Percentiles rank a stretch among this genome's conserved stretches.
phyloP scores from a whole-genome alignment of 2,888 invertebrate genomes.

The Philhelius pedissequus region DNA sequence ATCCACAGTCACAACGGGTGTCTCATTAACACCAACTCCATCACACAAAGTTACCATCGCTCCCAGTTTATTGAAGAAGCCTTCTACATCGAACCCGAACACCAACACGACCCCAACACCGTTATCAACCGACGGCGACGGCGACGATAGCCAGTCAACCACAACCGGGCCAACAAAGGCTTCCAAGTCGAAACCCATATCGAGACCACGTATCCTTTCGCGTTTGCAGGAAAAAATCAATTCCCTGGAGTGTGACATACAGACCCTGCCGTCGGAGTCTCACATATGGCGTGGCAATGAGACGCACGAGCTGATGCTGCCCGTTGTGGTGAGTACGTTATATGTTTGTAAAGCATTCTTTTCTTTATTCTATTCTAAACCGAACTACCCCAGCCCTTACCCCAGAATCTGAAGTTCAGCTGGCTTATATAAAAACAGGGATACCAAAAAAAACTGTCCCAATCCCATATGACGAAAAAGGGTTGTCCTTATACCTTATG shows the following conservation, averaged over 20 bases:
- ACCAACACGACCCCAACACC: conserved; percentile 55
- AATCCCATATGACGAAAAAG: background rate
- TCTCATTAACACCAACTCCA: conserved; percentile 27
- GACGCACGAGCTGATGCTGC: conserved; percentile 85
- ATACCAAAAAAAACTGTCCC: background rate
- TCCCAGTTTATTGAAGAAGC: background rate
- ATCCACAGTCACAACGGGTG: conserved; percentile 6
- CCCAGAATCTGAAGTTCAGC: background rate
- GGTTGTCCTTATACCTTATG: background rate
- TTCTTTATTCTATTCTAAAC: too few species aligned
- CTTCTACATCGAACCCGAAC: conserved; percentile 68
- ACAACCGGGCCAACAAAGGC: conserved; percentile 45
- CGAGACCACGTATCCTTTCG: conserved; percentile 79
- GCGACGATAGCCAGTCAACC: conserved; percentile 46
- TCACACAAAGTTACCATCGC: background rate
- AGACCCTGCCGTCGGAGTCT: conserved; percentile 83
- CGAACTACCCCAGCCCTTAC: too few species aligned
- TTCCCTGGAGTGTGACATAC: conserved; percentile 84
- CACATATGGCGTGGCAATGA: conserved; percentile 86
- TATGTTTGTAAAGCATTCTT: conserved; percentile 3
- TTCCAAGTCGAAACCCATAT: conserved; percentile 74
- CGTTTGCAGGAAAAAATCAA: conserved; percentile 83
- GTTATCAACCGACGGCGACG: conserved; percentile 15
- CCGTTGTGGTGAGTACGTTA: conserved; percentile 82
- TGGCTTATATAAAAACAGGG: background rate